Evolutionary conservation across 92 coral and sea anemone species (phyloP), one percentile per base, ranked within the genome.

Genomic region (Epizoanthus scotinus): DNA sequence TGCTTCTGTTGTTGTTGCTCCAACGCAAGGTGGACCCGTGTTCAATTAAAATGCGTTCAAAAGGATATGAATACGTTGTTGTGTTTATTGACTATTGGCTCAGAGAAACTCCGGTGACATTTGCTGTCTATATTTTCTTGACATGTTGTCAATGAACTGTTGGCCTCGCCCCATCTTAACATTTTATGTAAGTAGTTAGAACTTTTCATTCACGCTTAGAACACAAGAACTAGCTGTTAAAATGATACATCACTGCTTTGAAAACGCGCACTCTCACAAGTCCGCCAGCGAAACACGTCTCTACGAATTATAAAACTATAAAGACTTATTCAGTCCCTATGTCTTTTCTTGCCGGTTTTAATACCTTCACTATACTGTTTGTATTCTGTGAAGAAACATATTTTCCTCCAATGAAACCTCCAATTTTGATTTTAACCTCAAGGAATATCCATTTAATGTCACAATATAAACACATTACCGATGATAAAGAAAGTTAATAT

Each of bases 401-500:
- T 29, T 66, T 56, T 73, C 15, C 36, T 54, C 26, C 55, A 73
- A 29, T 21, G 64, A 53, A 54, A 18, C 60, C 63, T 73, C 63
- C 42, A 54, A 53, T 52, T 71, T 71, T 60, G 47, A 26, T 34
- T 21, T 38, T 36, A 57, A 75, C 68, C 67, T 29, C 28, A 59
- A 59, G 57, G 26, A 58, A 57, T 75, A 75, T 75, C 81, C 68
- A 75, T 40, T 75, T 75, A 75, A 75, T 60, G 81, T 15, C 63
- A 63, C 44, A 75, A 75, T 75, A 75, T 53, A 75, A 59, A 75
- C 68, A 75, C 55, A 75, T 75, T 58, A 75, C 66, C 25, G 68
- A 40, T 72, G 86, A 86, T 86, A 81, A 70, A 82, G 86, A 50
- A 58, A 86, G 82, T 82, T 73, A 73, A 82, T 74, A 86, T 84